Conservation (phyloP, 2,888 invertebrate species). For the Drosophila lacicola region DNA sequence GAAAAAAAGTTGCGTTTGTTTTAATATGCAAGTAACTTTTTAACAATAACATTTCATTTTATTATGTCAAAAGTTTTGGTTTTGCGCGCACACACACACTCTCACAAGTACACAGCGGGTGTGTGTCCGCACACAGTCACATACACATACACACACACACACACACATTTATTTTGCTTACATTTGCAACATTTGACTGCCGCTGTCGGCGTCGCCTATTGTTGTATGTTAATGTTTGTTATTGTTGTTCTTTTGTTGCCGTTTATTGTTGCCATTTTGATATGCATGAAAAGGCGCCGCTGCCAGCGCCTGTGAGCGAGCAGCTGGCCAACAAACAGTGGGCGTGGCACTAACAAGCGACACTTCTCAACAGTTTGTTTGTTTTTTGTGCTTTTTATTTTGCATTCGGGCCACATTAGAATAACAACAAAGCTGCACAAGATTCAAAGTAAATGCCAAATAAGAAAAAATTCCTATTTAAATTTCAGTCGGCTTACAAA, state of each 20-base stretch:
- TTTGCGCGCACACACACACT: slow-evolving; percentile 51
- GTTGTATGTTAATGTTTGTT: slow-evolving; percentile 79
- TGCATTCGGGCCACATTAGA: slow-evolving; percentile 39
- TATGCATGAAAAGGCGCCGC: slow-evolving; percentile 72
- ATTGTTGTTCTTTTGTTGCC: slow-evolving; percentile 79
- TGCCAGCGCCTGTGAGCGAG: slow-evolving; percentile 30
- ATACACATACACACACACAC: slow-evolving; percentile 29
- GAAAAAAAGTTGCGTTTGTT: slow-evolving; percentile 75
- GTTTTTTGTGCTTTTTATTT: slow-evolving; percentile 38
- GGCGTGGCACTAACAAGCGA: slow-evolving; percentile 47
- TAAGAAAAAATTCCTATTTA: slow-evolving; percentile 2
- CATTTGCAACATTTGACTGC: slow-evolving; percentile 79
- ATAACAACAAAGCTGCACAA: slow-evolving; percentile 24
- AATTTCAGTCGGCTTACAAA: not conserved
- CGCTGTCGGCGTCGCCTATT: slow-evolving; percentile 61
- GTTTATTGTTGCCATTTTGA: slow-evolving; percentile 79
- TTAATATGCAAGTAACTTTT: slow-evolving; percentile 80
- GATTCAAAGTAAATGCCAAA: slow-evolving; percentile 2
- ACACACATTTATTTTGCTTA: slow-evolving; percentile 72
- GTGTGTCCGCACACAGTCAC: slow-evolving; percentile 13
- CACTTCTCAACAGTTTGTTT: slow-evolving; percentile 21
- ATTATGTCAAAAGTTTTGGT: slow-evolving; percentile 81
- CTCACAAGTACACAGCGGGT: slow-evolving; percentile 16
- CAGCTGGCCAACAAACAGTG: slow-evolving; percentile 37
- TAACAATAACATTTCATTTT: slow-evolving; percentile 81